Base-by-base conservation (phyloP, 2,113 vertebrate species). In the Aramus guarauna region DNA sequence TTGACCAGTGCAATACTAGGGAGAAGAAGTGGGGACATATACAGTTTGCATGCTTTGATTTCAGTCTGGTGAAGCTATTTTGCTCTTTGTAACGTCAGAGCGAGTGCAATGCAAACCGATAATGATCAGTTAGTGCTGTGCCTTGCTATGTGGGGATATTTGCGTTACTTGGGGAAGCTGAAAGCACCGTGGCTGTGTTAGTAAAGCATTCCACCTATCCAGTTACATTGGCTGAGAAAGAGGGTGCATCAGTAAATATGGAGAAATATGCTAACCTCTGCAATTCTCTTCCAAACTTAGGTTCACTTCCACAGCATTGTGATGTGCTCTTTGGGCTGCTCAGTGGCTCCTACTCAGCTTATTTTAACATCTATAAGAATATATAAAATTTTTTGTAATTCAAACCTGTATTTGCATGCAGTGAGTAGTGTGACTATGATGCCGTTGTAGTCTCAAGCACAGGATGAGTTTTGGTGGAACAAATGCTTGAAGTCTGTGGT, bases 311-410 rank as follows among this genome's bases (percentile, higher is more conserved):
- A 2, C 43, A 60, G 48, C 24, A 2, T 30, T 59, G 23, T 36
- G 43, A 9, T 14, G 14, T 63, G 71, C 71, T 63, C 32, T 36
- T 52, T 47, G 4, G 2, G 21, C 47, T 75, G 41, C 36, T 67
- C 2, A 0, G n/a, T 84, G 41, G 20, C 69, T 62, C 55, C 16
- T 26, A 21, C 37, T 76, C 30, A 7, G 30, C 48, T 77, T 62
- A n/a, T 79, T 94, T 78, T 43, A 68, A 41, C 11, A 41, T 41
- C 11, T 41, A 16, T 15, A 63, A 11, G 39, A 72, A 56, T 22
- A 9, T 0, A 0, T 24, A 11, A 6, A 0, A 9, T 43, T 79
- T 45, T 39, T 29, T 55, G 50, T 1, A 2, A 41, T 55, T 69
- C 56, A 77, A 47, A 43, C 30, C 3, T 71, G 12, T 41, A 5